These are phyloP conservation scores for Aproaerema taeniolella DNA, from an alignment of 2,888 invertebrate genomes.

Conservation along the genomic window DNA sequence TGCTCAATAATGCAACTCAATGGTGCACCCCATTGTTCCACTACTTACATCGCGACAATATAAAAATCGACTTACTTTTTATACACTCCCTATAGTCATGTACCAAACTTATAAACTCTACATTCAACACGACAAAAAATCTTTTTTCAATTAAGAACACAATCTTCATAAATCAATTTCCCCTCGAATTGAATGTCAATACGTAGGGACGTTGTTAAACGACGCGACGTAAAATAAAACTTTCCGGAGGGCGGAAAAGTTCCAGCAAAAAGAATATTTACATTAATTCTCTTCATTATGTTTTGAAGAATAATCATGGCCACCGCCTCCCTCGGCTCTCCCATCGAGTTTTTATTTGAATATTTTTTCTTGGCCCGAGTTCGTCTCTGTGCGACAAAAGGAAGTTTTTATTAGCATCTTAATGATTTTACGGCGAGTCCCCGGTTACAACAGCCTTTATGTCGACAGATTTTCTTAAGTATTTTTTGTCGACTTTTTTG, in stretches of 20 bases:
- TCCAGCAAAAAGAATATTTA: constrained; percentile 75
- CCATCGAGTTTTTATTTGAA: constrained; percentile 77
- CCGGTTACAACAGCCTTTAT: constrained; percentile 78
- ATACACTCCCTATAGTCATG: background rate
- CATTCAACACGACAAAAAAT: too few species aligned
- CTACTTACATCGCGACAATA: constrained; percentile 13
- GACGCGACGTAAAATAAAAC: constrained; percentile 76
- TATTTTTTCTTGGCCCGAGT: constrained; percentile 66
- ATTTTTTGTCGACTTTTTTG: constrained; percentile 76
- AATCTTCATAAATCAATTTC: constrained; percentile 78
- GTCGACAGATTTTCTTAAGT: constrained; percentile 78
- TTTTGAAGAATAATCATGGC: constrained; percentile 78
- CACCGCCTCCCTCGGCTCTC: constrained; percentile 66
- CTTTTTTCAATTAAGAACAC: constrained; percentile 72
- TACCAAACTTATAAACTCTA: constrained; percentile 14
- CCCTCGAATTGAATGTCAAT: constrained; percentile 77
- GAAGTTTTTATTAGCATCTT: constrained; percentile 79
- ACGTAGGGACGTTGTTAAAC: constrained; percentile 75
- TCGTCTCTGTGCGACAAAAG: constrained; percentile 73
- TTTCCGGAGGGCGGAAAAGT: constrained; percentile 73
- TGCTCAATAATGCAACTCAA: constrained; percentile 70
- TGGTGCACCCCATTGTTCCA: constrained; percentile 45
- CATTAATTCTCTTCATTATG: constrained; percentile 79
- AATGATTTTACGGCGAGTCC: constrained; percentile 78
- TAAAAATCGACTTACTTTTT: background rate